Evolutionary conservation across 2,888 invertebrate species (phyloP), one percentile per base, ranked within the genome.

Genomic region (Dynastes grantii): DNA sequence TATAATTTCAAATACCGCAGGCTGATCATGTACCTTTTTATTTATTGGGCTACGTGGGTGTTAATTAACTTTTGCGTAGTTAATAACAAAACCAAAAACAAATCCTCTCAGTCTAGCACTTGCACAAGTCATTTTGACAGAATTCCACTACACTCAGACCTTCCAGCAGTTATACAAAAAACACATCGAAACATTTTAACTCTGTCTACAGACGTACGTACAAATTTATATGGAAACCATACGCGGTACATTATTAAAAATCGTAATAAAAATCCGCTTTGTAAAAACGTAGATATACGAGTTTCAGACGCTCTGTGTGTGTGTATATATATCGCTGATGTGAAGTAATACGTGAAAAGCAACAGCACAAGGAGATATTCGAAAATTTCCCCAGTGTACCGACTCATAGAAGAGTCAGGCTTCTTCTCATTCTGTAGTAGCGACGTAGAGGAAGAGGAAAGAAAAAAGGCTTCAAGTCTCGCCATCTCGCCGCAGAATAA

Each of bases 331-430:
- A 65, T 40, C 13, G 9, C 37, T 13, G 40, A 32, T 16, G n/a
- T 29, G n/a, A 53, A n/a, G 32, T 53, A 53, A 16, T 22, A 49
- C n/a, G 11, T n/a, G 53, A 53, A 22, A 29, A 29, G 29, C 70
- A 29, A 51, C 22, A 53, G 11, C 2, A 51, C 9, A 71, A 79
- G 80, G 81, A 83, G 80, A 80, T 80, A 81, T 82, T 82, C 80
- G 82, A 82, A 82, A 83, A 83, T 83, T 83, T 83, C 83, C 83
- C 83, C 78, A 76, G 83, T 82, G 83, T 82, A 83, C 76, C 63
- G 40, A 8, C 40, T 68, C 5, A 9, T 8, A n/a, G 11, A 68
- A 49, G 45, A 8, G 37, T 27, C 32, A 27, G 22, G 37, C 13
- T 58, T 58, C 22, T 55, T 40, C 61, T 51, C 76, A 64, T 9